A percentile compares a stretch with the other conserved stretches of the same genome.
Conservation (phyloP, 2,113 vertebrate genomes). For the Cheilinus undulatus region DNA sequence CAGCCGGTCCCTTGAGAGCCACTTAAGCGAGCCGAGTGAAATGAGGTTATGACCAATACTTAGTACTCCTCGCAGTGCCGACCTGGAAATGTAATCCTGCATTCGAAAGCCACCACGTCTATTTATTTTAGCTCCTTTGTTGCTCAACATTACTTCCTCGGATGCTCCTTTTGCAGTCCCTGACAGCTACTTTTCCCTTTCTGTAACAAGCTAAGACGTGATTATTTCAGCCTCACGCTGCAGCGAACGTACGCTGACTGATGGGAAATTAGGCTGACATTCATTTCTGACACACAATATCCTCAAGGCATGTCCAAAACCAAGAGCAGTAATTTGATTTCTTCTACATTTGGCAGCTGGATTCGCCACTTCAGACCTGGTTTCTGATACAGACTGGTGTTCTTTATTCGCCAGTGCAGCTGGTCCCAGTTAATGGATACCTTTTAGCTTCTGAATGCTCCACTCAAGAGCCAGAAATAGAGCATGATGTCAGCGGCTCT, state of each 20-base stretch:
- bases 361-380: slow-evolving; percentile 18
- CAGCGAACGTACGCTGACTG: slow-evolving; percentile 2
- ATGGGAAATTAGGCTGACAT: slow-evolving; percentile 7
- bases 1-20: slow-evolving; percentile 57
- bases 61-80: slow-evolving; percentile 39
- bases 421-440: slow-evolving; percentile 74
- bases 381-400: slow-evolving; percentile 18
- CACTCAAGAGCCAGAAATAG: slow-evolving; percentile 78
- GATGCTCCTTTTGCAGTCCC: neutral
- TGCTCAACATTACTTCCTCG: slow-evolving; percentile 12
- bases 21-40: slow-evolving; percentile 69
- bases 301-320: slow-evolving; percentile 5
- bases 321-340: neutral
- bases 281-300: slow-evolving; percentile 13
- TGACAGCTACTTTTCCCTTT: neutral
- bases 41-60: slow-evolving; percentile 73
- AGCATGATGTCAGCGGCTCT: slow-evolving; percentile 74
- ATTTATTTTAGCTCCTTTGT: slow-evolving; percentile 29
- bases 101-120: slow-evolving; percentile 24
- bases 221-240: slow-evolving; percentile 2
- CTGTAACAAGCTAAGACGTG: neutral
- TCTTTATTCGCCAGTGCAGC: slow-evolving; percentile 63
- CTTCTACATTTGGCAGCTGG: slow-evolving; percentile 15
- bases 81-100: slow-evolving; percentile 60
- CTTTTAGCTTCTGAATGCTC: slow-evolving; percentile 75